Base-by-base conservation (phyloP, 2,888 invertebrate species). In the Pristionchus exspectatus region DNA sequence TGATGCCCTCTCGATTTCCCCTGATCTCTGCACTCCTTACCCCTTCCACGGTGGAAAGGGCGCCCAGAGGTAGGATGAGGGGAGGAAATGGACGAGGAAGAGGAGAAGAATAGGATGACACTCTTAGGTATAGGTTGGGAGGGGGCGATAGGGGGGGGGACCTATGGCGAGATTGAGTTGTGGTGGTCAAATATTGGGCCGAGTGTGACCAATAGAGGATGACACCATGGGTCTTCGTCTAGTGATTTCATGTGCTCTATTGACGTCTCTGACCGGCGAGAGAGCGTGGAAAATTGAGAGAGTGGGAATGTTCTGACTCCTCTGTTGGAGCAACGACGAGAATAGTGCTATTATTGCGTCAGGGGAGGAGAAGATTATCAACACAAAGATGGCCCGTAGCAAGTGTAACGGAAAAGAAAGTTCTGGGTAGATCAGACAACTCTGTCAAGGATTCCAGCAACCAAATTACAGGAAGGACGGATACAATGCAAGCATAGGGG, bases 131-230 rank as follows among this genome's bases (percentile, higher is more conserved):
- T 9, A 69, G 69, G 69, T 50, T 50, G 44, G 59, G 59, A 4
- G 38, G 74, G 18, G 44, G 21, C 24, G 77, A 81, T 44, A 54
- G 24, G 54, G 72, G 24, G 24, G 54, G 72, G 24, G 50, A 50
- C 21, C 21, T 21, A 74, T 69, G 18, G 38, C 7, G 50, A 44
- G 2, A 38, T 38, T 38, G 38, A 5, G 38, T 54, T 50, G 12
- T 74, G 30, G 30, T 72, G 81, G 81, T 50, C 81, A 81, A 81
- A 81, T 81, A 81, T 81, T 44, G 27, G 74, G 38, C 69, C 69
- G 69, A 66, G 30, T 24, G 77, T 44, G 77, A 77, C 77, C 77
- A 24, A 44, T 38, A 33, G 72, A n/a, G 16, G 33, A 63, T 63
- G 63, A 63, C 63, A 33, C 69, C 69, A 30, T 21, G 12, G 69